These are phyloP conservation scores for Buathra laborator DNA, from an alignment of 2,888 invertebrate species.

Conservation along the genomic window DNA sequence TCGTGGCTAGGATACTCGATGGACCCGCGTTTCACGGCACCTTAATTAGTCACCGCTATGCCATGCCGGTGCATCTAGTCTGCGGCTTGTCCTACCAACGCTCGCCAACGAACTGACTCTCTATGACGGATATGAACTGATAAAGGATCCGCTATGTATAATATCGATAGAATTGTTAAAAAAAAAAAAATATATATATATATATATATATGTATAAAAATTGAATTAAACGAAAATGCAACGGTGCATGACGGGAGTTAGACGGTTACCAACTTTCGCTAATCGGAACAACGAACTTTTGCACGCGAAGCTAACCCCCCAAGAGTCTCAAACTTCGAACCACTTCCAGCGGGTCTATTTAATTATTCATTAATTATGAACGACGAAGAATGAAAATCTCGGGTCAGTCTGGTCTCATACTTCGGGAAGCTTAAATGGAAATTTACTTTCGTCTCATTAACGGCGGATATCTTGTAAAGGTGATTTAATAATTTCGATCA, in stretches of 20 bases:
- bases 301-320: not conserved
- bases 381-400: not conserved
- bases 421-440: not conserved
- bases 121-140: not conserved
- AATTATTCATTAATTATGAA: not conserved
- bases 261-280: not conserved
- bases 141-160: not conserved
- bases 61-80: slow-evolving; percentile 25
- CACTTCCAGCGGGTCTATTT: not conserved
- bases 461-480: too few species aligned
- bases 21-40: slow-evolving; percentile 56
- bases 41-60: slow-evolving; percentile 60
- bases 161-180: not conserved
- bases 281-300: not conserved
- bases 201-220: not conserved
- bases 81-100: slow-evolving; percentile 7
- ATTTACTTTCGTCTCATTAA: not conserved
- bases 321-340: not conserved
- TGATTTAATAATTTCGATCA: too few species aligned
- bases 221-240: not conserved
- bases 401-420: not conserved
- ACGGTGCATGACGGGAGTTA: not conserved
- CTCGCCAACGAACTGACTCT: not conserved
- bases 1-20: slow-evolving; percentile 65
- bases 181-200: not conserved